Conservation (phyloP, 2,113 vertebrate genomes). For the Leiothrix lutea region DNA sequence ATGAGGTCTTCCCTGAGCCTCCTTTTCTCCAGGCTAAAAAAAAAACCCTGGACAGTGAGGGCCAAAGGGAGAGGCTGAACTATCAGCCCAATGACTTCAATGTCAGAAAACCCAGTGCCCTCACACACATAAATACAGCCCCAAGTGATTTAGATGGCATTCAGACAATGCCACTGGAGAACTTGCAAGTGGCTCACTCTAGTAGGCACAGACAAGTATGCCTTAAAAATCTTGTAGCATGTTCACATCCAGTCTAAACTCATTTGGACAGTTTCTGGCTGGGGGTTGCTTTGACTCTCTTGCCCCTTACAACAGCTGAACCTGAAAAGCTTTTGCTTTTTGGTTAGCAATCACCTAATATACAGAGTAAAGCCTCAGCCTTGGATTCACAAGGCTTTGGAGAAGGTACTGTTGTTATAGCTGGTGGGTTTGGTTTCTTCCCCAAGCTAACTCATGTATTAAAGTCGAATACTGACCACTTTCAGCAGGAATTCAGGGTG, state of each 20-base stretch:
- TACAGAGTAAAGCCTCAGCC: background rate
- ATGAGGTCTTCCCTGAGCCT: background rate
- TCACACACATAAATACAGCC: background rate
- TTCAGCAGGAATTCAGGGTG: background rate
- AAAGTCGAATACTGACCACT: background rate
- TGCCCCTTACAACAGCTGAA: background rate
- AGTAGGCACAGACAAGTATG: background rate
- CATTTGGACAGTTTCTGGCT: background rate
- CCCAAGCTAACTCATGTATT: background rate
- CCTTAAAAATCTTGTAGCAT: background rate
- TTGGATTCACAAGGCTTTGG: background rate
- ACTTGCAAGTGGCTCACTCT: background rate
- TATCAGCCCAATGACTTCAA: background rate
- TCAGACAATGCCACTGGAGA: background rate
- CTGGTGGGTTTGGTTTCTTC: background rate
- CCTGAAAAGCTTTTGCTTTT: background rate
- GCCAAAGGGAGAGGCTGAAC: background rate
- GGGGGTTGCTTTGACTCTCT: background rate
- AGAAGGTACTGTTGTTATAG: background rate
- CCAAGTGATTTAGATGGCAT: background rate
- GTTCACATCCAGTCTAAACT: background rate
- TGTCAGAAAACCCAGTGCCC: background rate
- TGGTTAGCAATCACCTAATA: background rate
- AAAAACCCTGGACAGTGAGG: background rate
- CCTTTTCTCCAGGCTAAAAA: background rate